These are phyloP conservation scores for Acronicta aceris DNA, from an alignment of 2,888 invertebrate genomes.

Conservation along the genomic window DNA sequence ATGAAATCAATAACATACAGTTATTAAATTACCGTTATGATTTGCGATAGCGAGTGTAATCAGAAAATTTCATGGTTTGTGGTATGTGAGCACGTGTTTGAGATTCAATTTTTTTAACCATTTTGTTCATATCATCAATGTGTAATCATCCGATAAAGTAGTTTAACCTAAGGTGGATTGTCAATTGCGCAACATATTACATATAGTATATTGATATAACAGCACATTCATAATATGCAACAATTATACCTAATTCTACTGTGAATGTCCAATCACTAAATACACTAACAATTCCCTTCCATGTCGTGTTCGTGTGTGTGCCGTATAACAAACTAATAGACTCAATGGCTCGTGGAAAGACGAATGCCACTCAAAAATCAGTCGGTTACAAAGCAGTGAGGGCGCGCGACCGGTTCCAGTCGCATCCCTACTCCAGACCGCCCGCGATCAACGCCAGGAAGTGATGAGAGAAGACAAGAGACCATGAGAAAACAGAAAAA, in stretches of 20 bases:
- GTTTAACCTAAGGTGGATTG: too few species aligned
- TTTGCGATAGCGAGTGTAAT: constrained; percentile 6
- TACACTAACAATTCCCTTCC: constrained; percentile 56
- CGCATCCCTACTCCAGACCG: constrained; percentile 80
- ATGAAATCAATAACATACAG: neutral
- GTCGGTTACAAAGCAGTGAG: constrained; percentile 85
- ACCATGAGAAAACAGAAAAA: neutral
- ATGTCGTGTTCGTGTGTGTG: constrained; percentile 60
- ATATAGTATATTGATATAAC: too few species aligned
- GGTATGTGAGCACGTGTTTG: neutral
- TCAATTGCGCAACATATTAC: too few species aligned
- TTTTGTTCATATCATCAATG: too few species aligned
- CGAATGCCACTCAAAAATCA: constrained; percentile 75
- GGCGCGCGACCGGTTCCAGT: constrained; percentile 73
- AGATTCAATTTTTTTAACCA: neutral
- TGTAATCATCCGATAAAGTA: too few species aligned
- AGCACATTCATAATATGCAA: too few species aligned
- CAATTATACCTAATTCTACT: neutral
- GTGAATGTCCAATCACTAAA: constrained; percentile 27
- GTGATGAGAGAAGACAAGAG: constrained; percentile 11
- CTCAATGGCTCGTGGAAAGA: constrained; percentile 56
- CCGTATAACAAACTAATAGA: constrained; percentile 77
- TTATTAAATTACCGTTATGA: neutral
- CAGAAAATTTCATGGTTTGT: constrained; percentile 1
- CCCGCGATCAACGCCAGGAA: constrained; percentile 34